A percentile compares a stretch with the other conserved stretches of the same genome.
Evolutionary conservation across 2,113 vertebrate genomes (phyloP).

Genomic region (Oxygymnocypris stewartii): DNA sequence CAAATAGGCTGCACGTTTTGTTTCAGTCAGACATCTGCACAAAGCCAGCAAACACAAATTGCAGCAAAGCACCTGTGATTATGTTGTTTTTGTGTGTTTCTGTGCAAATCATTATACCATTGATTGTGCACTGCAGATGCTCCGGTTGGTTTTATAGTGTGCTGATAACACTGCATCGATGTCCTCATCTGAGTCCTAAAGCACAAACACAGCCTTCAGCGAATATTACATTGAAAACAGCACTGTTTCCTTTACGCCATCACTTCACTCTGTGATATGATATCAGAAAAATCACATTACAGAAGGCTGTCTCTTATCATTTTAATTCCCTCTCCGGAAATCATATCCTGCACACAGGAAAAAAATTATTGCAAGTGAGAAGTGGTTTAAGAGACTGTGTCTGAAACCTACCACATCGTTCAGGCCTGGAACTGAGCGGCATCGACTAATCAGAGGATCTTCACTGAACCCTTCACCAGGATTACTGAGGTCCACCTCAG

Average conservation of each 20-base stretch:
- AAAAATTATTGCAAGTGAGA: background rate
- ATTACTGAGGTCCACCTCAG: slow-evolving; percentile 87
- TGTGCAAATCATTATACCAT: slow-evolving; percentile 45
- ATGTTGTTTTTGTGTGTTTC: slow-evolving; percentile 28
- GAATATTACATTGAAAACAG: slow-evolving; percentile 1
- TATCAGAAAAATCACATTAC: slow-evolving; percentile 22
- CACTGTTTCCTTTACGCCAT: background rate
- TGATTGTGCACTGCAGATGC: slow-evolving; percentile 55
- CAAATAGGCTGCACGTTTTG: background rate
- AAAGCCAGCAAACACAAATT: slow-evolving; percentile 30
- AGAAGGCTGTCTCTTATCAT: slow-evolving; percentile 7
- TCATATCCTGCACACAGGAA: slow-evolving; percentile 5
- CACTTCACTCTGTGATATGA: slow-evolving; percentile 21
- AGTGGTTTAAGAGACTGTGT: background rate
- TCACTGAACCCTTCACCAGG: slow-evolving; percentile 80
- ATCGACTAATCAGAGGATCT: slow-evolving; percentile 78
- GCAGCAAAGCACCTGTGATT: slow-evolving; percentile 30
- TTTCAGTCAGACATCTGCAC: slow-evolving; percentile 14
- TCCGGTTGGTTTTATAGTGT: slow-evolving; percentile 54
- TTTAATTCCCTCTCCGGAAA: slow-evolving; percentile 3
- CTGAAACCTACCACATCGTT: slow-evolving; percentile 72
- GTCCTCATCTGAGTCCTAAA: slow-evolving; percentile 59
- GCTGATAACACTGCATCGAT: slow-evolving; percentile 58
- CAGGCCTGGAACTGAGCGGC: slow-evolving; percentile 88
- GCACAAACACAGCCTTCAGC: slow-evolving; percentile 35